Base-by-base conservation (phyloP, 2,113 vertebrate genomes). In the Chlamydotis undulata region DNA sequence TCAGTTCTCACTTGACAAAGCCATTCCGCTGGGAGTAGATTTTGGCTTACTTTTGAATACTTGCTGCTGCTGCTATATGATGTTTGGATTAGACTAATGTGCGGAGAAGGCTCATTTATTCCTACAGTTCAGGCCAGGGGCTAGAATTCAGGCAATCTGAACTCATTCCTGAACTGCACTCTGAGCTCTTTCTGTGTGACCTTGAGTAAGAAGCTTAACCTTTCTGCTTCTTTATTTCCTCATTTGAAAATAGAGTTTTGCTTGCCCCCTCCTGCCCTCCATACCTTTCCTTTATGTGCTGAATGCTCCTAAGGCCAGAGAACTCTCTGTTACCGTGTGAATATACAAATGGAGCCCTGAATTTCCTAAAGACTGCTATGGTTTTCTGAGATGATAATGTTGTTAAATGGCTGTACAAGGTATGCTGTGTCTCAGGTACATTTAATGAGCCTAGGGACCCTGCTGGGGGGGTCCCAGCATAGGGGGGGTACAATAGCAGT, bases 1-100 rank as follows among this genome's bases (percentile, higher is more conserved):
- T 93, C 49, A 41, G 61, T 87, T 95, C 81, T 97, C 70, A 55
- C 56, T 94, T 96, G 89, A 88, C 93, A 95, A 94, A 93, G 87
- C 90, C 89, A 50, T n/a, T 96, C 57, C 12, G 39, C 63, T 87
- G 70, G 53, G 57, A 91, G 61, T 61, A 76, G 75, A 79, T 87
- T 93, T 91, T 91, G 70, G 57, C 52, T 84, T 89, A 47, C 55
- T 87, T 97, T 91, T 82, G 57, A 89, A 57, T 91, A 31, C n/a
- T 85, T 91, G 29, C 69, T 88, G 59, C 69, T 88, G 59, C 78
- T 94, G 41, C 82, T 92, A 1, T 74, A 19, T 84, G 69, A 75
- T 56, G 43, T 89, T 93, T 85, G 92, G 53, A 77, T 96, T 94
- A 93, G 78, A 45, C 85, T 94, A 79, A 93, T 83, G 12, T 45